Percentiles rank a stretch among this genome's conserved stretches.
phyloP scores from a whole-genome alignment of 2,113 vertebrate genomes.

The Centropristis striata region DNA sequence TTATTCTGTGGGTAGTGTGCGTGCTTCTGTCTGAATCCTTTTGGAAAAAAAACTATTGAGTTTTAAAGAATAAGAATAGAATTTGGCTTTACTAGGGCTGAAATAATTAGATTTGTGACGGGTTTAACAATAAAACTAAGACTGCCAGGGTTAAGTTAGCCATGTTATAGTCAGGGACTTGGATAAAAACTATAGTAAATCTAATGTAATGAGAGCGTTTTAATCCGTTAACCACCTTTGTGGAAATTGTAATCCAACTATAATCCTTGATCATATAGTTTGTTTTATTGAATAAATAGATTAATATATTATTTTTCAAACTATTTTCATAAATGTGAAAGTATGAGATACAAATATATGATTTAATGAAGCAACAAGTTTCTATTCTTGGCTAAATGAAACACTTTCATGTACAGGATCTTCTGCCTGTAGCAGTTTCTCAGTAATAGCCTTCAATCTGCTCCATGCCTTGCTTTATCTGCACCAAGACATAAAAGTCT shows the following conservation, averaged over 20 bases:
- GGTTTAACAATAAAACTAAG: not conserved
- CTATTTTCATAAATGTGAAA: too few species aligned
- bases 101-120: not conserved
- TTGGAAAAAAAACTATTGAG: not conserved
- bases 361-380: not conserved
- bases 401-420: not conserved
- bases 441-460: not conserved
- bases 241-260: not conserved
- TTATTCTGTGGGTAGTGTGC: not conserved
- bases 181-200: not conserved
- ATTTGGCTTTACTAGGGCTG: not conserved
- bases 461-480: not conserved
- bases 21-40: not conserved
- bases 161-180: too few species aligned
- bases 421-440: slow-evolving; percentile 7
- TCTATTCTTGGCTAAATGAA: not conserved
- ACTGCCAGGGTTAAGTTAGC: not conserved
- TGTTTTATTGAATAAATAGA: not conserved
- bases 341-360: too few species aligned
- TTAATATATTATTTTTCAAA: not conserved
- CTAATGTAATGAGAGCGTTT: not conserved
- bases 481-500: not conserved
- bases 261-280: not conserved
- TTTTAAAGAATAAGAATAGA: not conserved
- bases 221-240: not conserved